Evolutionary conservation across 1,140 invertebrate species (phyloP).

Genomic region (Diploscapter pachys): DNA sequence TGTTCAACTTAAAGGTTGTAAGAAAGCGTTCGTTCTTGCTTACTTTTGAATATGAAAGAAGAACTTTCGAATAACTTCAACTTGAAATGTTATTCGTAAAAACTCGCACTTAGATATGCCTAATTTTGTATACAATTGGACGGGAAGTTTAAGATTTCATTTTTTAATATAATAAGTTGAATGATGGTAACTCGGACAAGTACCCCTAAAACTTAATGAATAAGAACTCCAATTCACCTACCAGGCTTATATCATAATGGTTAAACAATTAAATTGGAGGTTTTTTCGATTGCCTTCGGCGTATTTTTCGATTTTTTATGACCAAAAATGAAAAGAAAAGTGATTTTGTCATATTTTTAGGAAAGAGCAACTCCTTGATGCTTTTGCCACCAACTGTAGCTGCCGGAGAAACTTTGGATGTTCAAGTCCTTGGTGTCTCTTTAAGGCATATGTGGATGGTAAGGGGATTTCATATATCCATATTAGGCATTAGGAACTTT

Average conservation of each 20-base stretch:
- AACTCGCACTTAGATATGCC: no score
- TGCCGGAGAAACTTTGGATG: slow-evolving; percentile 38
- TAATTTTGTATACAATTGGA: no score
- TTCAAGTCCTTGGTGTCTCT: slow-evolving; percentile 35
- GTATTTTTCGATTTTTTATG: not conserved
- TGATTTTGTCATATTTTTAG: slow-evolving; percentile 5
- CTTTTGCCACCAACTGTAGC: slow-evolving; percentile 41
- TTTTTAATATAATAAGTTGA: no score
- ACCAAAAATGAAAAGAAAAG: not conserved
- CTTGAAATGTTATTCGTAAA: no score
- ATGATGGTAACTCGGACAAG: no score
- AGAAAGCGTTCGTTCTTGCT: no score
- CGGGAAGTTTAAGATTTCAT: not conserved
- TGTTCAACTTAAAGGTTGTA: no score
- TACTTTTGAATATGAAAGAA: no score
- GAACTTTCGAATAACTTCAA: no score
- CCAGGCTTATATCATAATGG: no score
- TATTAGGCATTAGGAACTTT: not conserved
- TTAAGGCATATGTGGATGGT: slow-evolving; percentile 41
- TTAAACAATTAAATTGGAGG: no score
- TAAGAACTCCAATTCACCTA: not conserved
- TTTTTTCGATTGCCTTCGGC: no score
- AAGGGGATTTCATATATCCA: slow-evolving; percentile 8
- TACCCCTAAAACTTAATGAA: not conserved
- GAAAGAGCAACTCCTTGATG: slow-evolving; percentile 42